Conservation (phyloP, 1,140 invertebrate species). For the Drepana arcuata region DNA sequence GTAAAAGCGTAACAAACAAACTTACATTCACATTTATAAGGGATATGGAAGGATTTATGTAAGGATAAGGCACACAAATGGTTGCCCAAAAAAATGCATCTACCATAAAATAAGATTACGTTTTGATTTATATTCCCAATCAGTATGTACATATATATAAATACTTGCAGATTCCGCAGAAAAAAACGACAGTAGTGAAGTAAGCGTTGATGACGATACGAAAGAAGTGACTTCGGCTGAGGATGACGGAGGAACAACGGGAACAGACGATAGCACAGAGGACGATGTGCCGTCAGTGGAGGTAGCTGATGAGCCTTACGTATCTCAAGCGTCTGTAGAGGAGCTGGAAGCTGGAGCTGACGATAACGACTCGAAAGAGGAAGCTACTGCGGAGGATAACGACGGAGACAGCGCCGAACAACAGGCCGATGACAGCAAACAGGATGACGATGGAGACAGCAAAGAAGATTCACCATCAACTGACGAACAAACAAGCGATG, state of each 20-base stretch:
- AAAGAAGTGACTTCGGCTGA: slow-evolving; percentile 56
- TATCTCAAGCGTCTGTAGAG: slow-evolving; percentile 52
- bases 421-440: slow-evolving; percentile 37
- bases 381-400: slow-evolving; percentile 25
- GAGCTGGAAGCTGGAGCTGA: slow-evolving; percentile 37
- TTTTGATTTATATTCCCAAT: too few relatives aligned
- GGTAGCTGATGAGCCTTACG: slow-evolving; percentile 67
- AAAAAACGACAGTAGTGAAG: slow-evolving; percentile 66
- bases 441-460: slow-evolving; percentile 22
- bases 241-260: slow-evolving; percentile 29
- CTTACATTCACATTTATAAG: too few relatives aligned
- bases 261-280: slow-evolving; percentile 38
- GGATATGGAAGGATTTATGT: too few relatives aligned
- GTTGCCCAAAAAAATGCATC: too few relatives aligned
- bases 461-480: slow-evolving; percentile 27
- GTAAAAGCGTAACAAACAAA: too few relatives aligned
- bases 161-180: slow-evolving; percentile 50
- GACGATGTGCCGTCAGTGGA: slow-evolving; percentile 51
- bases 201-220: slow-evolving; percentile 56
- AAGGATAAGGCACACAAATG: too few relatives aligned
- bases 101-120: too few relatives aligned
- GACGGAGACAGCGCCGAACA: slow-evolving; percentile 55
- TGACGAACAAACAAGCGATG: slow-evolving; percentile 37
- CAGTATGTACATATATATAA: too few relatives aligned
- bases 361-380: slow-evolving; percentile 60